Base-by-base conservation (phyloP, 2,113 vertebrate genomes). In the Triplophysa tibetana region DNA sequence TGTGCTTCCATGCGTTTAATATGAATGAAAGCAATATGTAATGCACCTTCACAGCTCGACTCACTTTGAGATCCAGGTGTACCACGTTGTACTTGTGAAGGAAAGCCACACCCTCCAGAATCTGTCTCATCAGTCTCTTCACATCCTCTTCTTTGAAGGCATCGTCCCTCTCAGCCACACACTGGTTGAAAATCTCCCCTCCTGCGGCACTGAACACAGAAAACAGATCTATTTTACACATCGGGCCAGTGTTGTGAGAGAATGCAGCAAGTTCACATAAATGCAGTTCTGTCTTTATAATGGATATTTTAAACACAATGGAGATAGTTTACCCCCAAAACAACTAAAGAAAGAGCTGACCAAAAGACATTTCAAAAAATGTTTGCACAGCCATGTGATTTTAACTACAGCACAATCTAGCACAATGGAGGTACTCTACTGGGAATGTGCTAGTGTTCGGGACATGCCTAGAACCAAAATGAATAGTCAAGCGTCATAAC, bases 131-230 rank as follows among this genome's bases (percentile, higher is more conserved):
- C 13, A 93, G 89, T 77, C 91, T 89, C 85, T 92, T 92, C 68
- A 93, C 92, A 0, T 93, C 91, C 5, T 88, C 86, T 75, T 93
- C 91, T 0, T 75, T 91, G 83, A 93, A 93, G 69, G 90, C 90
- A 76, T 93, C 93, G 0, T 93, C 92, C 41, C 85, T 60, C 1
- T 93, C 91, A 0, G 91, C 89, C 77, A 93, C 90, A 64, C 93
- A 93, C 86, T 92, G 91, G 61, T 92, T 90, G 74, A 93, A 93
- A 82, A 93, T 93, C 82, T 93, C 93, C 1, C 93, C 93, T 78
- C 93, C 93, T 0, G 93, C 93, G 38, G 93, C 93, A 41, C 93
- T 93, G 82, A 45, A 66, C 10, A 70, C 14, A 83, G n/a, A 74
- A 23, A 8, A 43, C 11, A 16, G 8, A 67, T 48, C 54, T 2